These are phyloP conservation scores for Seriola rivoliana DNA, from an alignment of 2,113 vertebrate species.

Conservation along the genomic window DNA sequence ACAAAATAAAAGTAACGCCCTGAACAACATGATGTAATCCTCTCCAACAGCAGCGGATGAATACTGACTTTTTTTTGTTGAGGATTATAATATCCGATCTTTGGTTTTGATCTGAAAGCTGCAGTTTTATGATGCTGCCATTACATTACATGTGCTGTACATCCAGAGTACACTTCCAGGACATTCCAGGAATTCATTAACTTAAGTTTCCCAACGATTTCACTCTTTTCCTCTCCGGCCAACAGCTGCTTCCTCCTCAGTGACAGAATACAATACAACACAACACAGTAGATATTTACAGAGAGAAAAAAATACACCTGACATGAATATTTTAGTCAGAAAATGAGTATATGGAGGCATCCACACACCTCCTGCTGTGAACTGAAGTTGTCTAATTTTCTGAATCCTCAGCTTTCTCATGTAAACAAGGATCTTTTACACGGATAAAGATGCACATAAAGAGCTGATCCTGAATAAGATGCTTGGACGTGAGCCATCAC, in stretches of 20 bases:
- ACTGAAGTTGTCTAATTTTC: neutral
- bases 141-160: too few relatives aligned
- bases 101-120: too few relatives aligned
- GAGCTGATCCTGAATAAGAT: conserved; percentile 53
- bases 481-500: conserved; percentile 17
- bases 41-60: too few relatives aligned
- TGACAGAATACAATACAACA: neutral
- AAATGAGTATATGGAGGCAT: too few relatives aligned
- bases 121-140: too few relatives aligned
- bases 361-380: neutral
- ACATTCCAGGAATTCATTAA: conserved; percentile 42
- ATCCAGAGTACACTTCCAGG: conserved; percentile 2
- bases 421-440: conserved; percentile 16
- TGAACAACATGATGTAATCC: too few relatives aligned
- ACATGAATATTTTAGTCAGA: neutral
- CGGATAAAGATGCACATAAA: conserved; percentile 50
- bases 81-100: too few relatives aligned
- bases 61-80: too few relatives aligned
- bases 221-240: neutral
- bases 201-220: neutral
- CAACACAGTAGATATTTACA: neutral
- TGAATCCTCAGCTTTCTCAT: neutral
- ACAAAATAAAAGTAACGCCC: too few relatives aligned
- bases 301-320: too few relatives aligned
- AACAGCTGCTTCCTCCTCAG: conserved; percentile 31